phyloP scores from a whole-genome alignment of 2,888 invertebrate species.

The Scaptomyza tumidula region DNA sequence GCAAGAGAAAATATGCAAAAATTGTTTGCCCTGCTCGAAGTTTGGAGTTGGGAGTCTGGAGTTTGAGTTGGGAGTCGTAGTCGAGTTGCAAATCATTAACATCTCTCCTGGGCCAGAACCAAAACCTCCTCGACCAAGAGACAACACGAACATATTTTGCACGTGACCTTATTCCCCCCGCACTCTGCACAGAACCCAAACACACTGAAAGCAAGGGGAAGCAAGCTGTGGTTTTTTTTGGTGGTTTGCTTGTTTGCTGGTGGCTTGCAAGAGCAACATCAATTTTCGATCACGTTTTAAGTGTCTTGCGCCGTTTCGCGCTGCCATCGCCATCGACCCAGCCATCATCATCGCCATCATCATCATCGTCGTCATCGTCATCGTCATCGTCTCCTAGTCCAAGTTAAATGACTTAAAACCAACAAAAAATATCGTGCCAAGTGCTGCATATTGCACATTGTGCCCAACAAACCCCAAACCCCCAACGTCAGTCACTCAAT shows the following conservation, averaged over 20 bases:
- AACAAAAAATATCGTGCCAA: constrained; percentile 80
- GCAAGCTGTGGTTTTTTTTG: constrained; percentile 39
- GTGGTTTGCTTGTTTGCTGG: constrained; percentile 44
- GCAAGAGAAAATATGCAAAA: constrained; percentile 74
- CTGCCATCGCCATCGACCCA: constrained; percentile 46
- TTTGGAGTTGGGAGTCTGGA: constrained; percentile 8
- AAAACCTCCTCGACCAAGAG: constrained; percentile 38
- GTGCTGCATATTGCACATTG: constrained; percentile 77
- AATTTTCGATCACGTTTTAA: constrained; percentile 81
- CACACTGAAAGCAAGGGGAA: neutral
- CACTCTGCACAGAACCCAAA: constrained; percentile 57
- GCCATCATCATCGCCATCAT: constrained; percentile 43
- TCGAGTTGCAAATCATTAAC: constrained; percentile 76
- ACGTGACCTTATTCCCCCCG: constrained; percentile 80
- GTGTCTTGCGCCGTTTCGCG: constrained; percentile 73
- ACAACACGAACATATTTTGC: constrained; percentile 77
- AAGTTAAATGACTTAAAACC: constrained; percentile 80
- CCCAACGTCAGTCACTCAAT: constrained; percentile 69
- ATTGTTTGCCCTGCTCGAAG: constrained; percentile 56
- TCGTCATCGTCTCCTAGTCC: constrained; percentile 53
- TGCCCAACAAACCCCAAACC: constrained; percentile 30
- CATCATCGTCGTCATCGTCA: constrained; percentile 11
- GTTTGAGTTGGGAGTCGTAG: constrained; percentile 23
- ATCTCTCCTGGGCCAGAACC: constrained; percentile 62
- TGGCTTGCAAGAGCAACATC: constrained; percentile 62